These are phyloP conservation scores for Neotoma lepida DNA, from an alignment of 2,113 vertebrate genomes.

Conservation along the genomic window DNA sequence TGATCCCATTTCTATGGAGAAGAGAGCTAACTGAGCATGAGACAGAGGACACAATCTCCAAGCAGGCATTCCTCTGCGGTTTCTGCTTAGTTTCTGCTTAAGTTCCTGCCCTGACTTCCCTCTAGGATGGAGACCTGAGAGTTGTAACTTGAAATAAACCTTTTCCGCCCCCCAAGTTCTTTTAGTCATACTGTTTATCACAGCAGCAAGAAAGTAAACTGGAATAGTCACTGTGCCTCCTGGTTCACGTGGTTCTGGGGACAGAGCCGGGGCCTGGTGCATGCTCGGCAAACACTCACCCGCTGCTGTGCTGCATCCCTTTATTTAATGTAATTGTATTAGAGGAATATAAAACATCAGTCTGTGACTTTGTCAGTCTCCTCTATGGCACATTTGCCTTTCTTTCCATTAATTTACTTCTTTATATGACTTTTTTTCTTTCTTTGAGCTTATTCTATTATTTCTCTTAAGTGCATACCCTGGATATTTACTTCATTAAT, in stretches of 20 bases:
- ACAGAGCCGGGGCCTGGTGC: neutral
- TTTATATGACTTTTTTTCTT: neutral
- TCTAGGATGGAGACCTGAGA: neutral
- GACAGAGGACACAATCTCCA: neutral
- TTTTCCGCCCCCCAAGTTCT: neutral
- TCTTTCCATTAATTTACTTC: neutral
- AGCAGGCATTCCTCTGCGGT: neutral
- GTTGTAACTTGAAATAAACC: neutral
- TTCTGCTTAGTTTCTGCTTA: neutral
- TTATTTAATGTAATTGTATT: neutral
- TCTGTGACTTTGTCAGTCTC: neutral
- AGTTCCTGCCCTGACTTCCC: neutral
- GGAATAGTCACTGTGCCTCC: neutral
- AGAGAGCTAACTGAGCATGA: too few species aligned
- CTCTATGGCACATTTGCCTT: neutral
- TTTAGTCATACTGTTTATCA: neutral
- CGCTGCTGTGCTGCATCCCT: too few species aligned
- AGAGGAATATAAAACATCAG: neutral
- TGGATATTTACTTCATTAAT: neutral
- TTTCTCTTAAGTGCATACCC: neutral
- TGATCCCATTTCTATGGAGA: neutral
- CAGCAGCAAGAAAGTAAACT: neutral
- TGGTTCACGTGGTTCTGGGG: neutral
- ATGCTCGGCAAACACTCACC: neutral
- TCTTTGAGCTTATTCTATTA: neutral